Percentiles rank a stretch among this genome's conserved stretches.
phyloP scores from a whole-genome alignment of 2,888 invertebrate species.

The Dichetophora obliterata region DNA sequence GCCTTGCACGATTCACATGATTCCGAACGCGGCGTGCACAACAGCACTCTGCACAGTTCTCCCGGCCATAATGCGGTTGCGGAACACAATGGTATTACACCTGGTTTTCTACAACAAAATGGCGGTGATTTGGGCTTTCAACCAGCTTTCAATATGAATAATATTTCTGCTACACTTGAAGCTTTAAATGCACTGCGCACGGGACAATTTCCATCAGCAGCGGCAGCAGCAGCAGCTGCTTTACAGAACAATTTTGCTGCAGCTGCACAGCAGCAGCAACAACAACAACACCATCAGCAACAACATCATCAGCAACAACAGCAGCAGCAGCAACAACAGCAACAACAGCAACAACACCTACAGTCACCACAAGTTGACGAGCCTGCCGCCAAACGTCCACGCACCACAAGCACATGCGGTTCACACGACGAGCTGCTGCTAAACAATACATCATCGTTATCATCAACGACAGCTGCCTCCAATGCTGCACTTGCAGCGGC shows the following conservation, averaged over 20 bases:
- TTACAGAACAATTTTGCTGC: constrained; percentile 61
- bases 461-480: constrained; percentile 29
- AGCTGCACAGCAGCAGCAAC: constrained; percentile 52
- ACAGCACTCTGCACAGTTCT: constrained; percentile 47
- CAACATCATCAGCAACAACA: constrained; percentile 49
- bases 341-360: constrained; percentile 54
- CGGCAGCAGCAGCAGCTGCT: constrained; percentile 64
- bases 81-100: constrained; percentile 12
- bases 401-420: constrained; percentile 36
- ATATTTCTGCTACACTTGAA: constrained; percentile 68
- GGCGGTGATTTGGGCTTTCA: constrained; percentile 62
- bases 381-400: constrained; percentile 52
- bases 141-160: constrained; percentile 67
- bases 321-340: constrained; percentile 51
- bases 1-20: constrained; percentile 47
- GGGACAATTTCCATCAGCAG: constrained; percentile 65
- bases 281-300: constrained; percentile 57
- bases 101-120: constrained; percentile 49
- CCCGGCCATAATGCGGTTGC: constrained; percentile 43
- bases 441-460: constrained; percentile 37
- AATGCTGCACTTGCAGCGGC: constrained; percentile 27
- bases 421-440: constrained; percentile 40
- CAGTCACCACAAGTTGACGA: constrained; percentile 57
- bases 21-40: constrained; percentile 50
- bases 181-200: constrained; percentile 66